Evolutionary conservation across 2,797 vertebrate genomes (phyloP).

Genomic region (Melanotaenia nigrans): DNA sequence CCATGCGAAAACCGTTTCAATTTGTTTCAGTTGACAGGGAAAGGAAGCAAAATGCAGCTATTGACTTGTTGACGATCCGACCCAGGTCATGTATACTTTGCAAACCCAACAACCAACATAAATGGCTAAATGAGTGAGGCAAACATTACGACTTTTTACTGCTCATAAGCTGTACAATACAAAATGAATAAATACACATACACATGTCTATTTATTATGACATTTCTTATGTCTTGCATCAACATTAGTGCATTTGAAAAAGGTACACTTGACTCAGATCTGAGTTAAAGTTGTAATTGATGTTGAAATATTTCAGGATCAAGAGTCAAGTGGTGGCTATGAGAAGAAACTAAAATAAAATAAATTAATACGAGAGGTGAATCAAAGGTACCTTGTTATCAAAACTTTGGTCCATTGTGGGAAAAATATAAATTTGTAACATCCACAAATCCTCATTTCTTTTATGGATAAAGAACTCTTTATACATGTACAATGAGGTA

Average conservation of each 20-base stretch:
- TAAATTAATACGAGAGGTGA: background rate
- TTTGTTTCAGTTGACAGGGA: no score
- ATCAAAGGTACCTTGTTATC: background rate
- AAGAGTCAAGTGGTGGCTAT: background rate
- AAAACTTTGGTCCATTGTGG: background rate
- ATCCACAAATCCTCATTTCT: background rate
- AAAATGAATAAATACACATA: background rate
- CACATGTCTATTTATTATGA: no score
- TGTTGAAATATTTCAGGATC: background rate
- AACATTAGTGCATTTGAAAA: no score
- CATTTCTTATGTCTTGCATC: no score
- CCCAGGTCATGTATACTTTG: background rate
- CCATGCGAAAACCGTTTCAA: no score
- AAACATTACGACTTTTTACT: background rate
- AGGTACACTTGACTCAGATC: no score
- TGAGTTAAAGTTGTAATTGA: background rate
- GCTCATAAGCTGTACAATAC: background rate
- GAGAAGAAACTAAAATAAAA: background rate
- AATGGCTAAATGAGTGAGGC: no score
- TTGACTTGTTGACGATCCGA: background rate
- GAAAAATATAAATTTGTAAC: background rate
- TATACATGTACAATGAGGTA: background rate
- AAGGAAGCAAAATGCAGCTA: background rate
- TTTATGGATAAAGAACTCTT: background rate
- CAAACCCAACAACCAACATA: no score